Evolutionary conservation across 64 coral and sea anemone species (phyloP).

Genomic region (Montipora foliosa): DNA sequence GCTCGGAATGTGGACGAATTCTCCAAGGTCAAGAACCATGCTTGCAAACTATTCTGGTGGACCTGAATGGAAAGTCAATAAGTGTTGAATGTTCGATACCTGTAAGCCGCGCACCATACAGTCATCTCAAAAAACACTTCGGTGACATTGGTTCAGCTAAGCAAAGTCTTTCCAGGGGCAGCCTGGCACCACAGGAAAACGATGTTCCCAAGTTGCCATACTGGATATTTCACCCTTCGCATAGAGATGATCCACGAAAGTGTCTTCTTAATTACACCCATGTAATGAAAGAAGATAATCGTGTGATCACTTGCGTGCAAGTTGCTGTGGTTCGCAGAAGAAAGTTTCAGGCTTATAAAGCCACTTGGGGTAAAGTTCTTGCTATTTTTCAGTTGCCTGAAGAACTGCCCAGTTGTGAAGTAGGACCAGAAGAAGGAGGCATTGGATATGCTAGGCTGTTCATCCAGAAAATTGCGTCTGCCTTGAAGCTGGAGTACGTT

Average conservation of each 20-base stretch:
- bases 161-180: background rate
- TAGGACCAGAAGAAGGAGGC: slow-evolving; percentile 29
- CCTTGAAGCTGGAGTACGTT: slow-evolving; percentile 55
- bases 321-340: slow-evolving; percentile 11
- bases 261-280: slow-evolving; percentile 62
- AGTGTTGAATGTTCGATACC: slow-evolving; percentile 15
- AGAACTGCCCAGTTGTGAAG: background rate
- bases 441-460: slow-evolving; percentile 67
- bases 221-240: slow-evolving; percentile 69
- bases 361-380: slow-evolving; percentile 54
- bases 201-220: background rate
- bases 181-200: background rate
- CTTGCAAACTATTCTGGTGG: background rate
- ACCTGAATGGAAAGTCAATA: background rate
- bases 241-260: slow-evolving; percentile 58
- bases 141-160: background rate
- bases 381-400: slow-evolving; percentile 65
- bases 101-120: background rate
- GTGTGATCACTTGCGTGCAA: slow-evolving; percentile 4
- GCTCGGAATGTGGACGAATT: slow-evolving; percentile 32
- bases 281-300: slow-evolving; percentile 15
- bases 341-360: slow-evolving; percentile 11
- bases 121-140: background rate
- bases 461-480: slow-evolving; percentile 52
- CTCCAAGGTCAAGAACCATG: slow-evolving; percentile 4